Evolutionary conservation across 2,113 vertebrate species (phyloP).

Genomic region (Cebus imitator): DNA sequence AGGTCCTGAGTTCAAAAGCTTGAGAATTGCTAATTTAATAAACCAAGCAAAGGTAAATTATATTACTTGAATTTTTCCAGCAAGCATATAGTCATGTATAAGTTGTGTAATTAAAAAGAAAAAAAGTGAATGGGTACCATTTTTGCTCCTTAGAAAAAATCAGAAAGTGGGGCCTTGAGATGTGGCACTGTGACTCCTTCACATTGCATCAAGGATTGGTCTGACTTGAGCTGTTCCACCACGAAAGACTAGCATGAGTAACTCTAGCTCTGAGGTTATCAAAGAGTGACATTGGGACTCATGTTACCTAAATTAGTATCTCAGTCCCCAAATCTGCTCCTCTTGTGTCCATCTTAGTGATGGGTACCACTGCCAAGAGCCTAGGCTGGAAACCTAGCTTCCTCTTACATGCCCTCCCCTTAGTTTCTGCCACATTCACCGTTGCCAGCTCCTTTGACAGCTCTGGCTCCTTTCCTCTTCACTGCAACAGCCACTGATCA

Average conservation of each 20-base stretch:
- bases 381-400: not conserved
- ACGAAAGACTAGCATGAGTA: not conserved
- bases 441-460: not conserved
- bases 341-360: not conserved
- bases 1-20: not conserved
- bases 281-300: not conserved
- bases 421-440: not conserved
- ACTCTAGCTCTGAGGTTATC: not conserved
- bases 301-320: not conserved
- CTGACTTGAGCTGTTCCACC: not conserved
- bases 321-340: not conserved
- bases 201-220: not conserved
- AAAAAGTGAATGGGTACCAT: not conserved
- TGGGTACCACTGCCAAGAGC: not conserved
- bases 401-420: not conserved
- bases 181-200: not conserved
- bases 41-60: not conserved
- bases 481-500: not conserved
- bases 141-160: not conserved
- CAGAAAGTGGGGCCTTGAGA: not conserved
- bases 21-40: not conserved
- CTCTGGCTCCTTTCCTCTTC: not conserved
- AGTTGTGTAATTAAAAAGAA: not conserved
- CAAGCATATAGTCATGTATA: not conserved
- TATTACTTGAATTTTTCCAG: not conserved